phyloP scores from a whole-genome alignment of 2,888 invertebrate species.

The Hirtodrosophila alboralis region DNA sequence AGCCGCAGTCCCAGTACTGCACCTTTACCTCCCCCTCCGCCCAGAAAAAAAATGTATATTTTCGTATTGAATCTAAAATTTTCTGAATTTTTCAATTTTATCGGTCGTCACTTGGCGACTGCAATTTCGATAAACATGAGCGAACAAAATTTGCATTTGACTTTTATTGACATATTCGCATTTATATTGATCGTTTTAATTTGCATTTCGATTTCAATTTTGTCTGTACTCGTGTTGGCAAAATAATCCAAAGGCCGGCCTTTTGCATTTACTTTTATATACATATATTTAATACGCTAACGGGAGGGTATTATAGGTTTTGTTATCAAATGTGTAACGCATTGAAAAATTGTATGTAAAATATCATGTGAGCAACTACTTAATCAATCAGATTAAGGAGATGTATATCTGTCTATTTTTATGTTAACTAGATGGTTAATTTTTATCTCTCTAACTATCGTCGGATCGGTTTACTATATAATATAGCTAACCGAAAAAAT shows the following conservation, averaged over 20 bases:
- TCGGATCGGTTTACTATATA: no score
- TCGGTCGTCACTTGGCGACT: conserved; percentile 38
- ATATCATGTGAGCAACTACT: no score
- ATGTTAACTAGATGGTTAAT: no score
- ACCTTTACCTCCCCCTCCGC: background rate
- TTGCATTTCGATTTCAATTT: conserved; percentile 71
- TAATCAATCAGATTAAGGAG: no score
- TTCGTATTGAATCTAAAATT: conserved; percentile 53
- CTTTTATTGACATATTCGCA: conserved; percentile 79
- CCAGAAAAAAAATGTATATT: conserved; percentile 32
- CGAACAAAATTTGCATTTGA: conserved; percentile 71
- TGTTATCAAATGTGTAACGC: no score
- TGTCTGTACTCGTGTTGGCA: conserved; percentile 20
- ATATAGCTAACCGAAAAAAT: no score
- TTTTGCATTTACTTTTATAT: conserved; percentile 48
- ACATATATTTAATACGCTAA: no score
- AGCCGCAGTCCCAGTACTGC: no score
- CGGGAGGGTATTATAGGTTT: no score
- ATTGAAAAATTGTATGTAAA: no score
- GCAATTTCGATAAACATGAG: conserved; percentile 36
- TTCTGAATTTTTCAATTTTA: conserved; percentile 44
- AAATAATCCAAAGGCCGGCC: conserved; percentile 36
- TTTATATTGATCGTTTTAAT: conserved; percentile 78
- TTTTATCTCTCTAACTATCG: no score
- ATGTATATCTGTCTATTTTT: no score